Evolutionary conservation across 2,888 invertebrate genomes (phyloP), one percentile per base, ranked within the genome.

Genomic region (Leptopilina syphax): DNA sequence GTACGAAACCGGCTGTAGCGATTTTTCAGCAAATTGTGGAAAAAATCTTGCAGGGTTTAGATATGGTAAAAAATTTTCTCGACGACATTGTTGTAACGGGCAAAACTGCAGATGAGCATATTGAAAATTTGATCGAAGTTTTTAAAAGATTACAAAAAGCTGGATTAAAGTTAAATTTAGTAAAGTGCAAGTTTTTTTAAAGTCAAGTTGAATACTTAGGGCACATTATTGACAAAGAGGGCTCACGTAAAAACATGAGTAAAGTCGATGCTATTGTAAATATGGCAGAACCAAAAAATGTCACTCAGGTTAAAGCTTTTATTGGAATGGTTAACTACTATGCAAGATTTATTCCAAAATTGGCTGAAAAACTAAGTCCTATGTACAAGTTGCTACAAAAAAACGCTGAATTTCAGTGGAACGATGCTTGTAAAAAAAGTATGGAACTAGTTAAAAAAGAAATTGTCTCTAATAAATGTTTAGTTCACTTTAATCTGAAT

Each of bases 1-100:
- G 34, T 2, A 34, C 34, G 1, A 1, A 1, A 50, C 88, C 90
- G n/a, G 89, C 90, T 1, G 88, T 89, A n/a, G 87, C 89, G 12
- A 90, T 91, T 83, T 91, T 90, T 84, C 89, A 91, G 78, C 83
- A 84, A 81, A 83, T 84, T 9, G 84, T 90, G 78, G 90, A 91
- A 78, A 84, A 86, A 34, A 79, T 89, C 47, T 82, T 90, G 24
- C 77, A 80, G 50, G 88, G 86, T 3, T 80, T 87, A 10, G 60
- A 79, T 1, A 82, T 83, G 2, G 80, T 82, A 0, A 79, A 81
- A 6, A 65, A 79, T 68, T 88, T 83, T 82, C 34, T 86, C 6
- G 90, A 90, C 79, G 90, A 91, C 76, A 86, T 87, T 41, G 79
- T 89, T 5, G 83, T 89, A 1, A 87, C 87, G n/a, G 88, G 86